phyloP scores from a whole-genome alignment of 1,140 invertebrate species.

The Drosophila lowei region DNA sequence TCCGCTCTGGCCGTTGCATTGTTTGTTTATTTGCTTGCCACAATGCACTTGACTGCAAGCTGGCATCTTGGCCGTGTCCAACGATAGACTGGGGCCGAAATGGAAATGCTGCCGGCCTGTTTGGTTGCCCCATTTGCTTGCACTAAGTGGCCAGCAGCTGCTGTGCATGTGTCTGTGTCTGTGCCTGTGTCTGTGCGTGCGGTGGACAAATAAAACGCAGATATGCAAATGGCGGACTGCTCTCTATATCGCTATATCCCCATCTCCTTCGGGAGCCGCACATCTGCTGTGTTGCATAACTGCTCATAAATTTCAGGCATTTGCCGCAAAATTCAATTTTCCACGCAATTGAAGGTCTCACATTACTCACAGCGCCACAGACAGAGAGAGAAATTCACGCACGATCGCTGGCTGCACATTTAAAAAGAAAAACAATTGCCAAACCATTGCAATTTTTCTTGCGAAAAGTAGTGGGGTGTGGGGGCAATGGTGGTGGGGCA shows the following conservation, averaged over 20 bases:
- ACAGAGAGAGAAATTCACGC: slow-evolving; percentile 5
- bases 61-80: slow-evolving; percentile 14
- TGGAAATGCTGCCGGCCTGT: slow-evolving; percentile 9
- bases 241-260: too few relatives aligned
- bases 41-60: slow-evolving; percentile 36
- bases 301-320: slow-evolving; percentile 31
- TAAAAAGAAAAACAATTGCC: slow-evolving; percentile 49
- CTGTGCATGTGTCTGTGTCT: slow-evolving; percentile 7
- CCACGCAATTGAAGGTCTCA: slow-evolving; percentile 51
- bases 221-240: slow-evolving; percentile 36
- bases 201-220: slow-evolving; percentile 36
- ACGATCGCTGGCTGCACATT: slow-evolving; percentile 32
- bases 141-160: slow-evolving; percentile 32
- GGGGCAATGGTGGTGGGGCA: background rate
- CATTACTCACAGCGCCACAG: slow-evolving; percentile 24
- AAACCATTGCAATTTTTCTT: slow-evolving; percentile 51
- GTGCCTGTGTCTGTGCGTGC: background rate
- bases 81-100: background rate
- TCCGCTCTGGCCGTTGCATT: slow-evolving; percentile 10
- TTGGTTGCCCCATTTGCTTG: slow-evolving; percentile 20
- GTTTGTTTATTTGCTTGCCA: slow-evolving; percentile 36
- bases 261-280: background rate
- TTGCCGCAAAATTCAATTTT: slow-evolving; percentile 58
- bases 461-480: background rate
- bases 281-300: background rate